Base-by-base conservation (phyloP, 2,113 vertebrate species). In the Rousettus leschenaultii region DNA sequence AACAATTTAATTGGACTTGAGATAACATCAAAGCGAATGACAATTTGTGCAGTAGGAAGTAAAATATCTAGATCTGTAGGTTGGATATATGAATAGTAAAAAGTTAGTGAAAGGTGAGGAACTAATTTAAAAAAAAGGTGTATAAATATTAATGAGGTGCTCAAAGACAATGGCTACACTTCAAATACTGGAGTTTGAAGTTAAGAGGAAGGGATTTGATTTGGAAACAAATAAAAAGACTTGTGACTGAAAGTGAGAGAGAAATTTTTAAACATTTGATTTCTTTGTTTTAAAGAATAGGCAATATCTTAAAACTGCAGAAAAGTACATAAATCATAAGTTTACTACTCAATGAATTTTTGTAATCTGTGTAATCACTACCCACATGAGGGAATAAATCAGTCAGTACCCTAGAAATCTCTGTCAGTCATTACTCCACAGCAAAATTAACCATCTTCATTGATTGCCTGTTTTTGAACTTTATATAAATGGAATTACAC, bases 271-370 rank as follows among this genome's bases (percentile, higher is more conserved):
- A 51, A n/a, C 6, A 14, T 78, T 71, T 91, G 28, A n/a, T 86
- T 65, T 95, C 40, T 96, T 77, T 88, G 19, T 80, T 87, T 74
- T 80, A 59, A 97, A 80, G 45, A 79, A 79, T 35, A 75, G 63
- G 33, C 59, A 30, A 28, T 85, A 45, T 65, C 19, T 22, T 51
- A 91, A 71, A 28, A 19, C 53, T 93, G 7, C 15, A 86, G 65
- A 55, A 88, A 95, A 94, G 55, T 75, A 3, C 6, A 73, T 26
- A 83, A 77, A 73, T 86, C 16, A 71, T 61, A 57, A 43, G 1
- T 33, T 74, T 57, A 26, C 57, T 2, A 77, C 16, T 65, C 28
- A 73, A 18, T 51, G 5, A 85, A 9, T 51, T 89, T 80, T 96
- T 86, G 1, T 30, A 73, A 51, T 5, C 10, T 38, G 15, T 59